phyloP scores from a whole-genome alignment of 2,888 invertebrate genomes.

The Drosophila testacea region DNA sequence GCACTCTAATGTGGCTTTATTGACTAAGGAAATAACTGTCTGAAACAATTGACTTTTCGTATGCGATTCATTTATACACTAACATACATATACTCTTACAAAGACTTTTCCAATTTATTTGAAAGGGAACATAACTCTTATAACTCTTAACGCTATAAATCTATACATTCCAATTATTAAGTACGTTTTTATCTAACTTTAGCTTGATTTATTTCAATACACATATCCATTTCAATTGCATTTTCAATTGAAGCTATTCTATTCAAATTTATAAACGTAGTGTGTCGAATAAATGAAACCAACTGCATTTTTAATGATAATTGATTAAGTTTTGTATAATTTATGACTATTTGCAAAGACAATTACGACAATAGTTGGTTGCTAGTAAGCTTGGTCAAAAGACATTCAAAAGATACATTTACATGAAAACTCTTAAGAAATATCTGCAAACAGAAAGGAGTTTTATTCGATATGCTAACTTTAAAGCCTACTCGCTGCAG shows the following conservation, averaged over 20 bases:
- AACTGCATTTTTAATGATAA: not conserved
- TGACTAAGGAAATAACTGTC: slow-evolving; percentile 30
- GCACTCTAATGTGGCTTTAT: slow-evolving; percentile 29
- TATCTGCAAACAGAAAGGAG: not conserved
- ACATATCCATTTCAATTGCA: too few relatives aligned
- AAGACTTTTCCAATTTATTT: too few relatives aligned
- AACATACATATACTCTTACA: not conserved
- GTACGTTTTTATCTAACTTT: too few relatives aligned
- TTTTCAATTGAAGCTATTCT: too few relatives aligned
- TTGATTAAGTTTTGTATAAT: not conserved
- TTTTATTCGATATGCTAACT: not conserved
- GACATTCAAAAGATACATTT: not conserved
- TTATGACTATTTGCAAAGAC: not conserved
- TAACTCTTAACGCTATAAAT: too few relatives aligned
- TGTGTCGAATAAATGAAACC: too few relatives aligned
- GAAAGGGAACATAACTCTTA: too few relatives aligned
- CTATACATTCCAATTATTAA: too few relatives aligned
- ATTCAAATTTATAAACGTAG: too few relatives aligned
- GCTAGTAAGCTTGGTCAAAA: not conserved
- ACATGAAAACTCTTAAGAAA: not conserved
- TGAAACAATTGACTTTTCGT: slow-evolving; percentile 9
- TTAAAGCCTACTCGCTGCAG: not conserved
- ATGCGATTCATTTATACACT: not conserved
- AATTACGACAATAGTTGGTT: not conserved
- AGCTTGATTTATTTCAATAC: too few relatives aligned